Percentiles rank a stretch among this genome's conserved stretches.
phyloP scores from a whole-genome alignment of 92 coral and sea anemone genomes.

The Actinostola sp. region DNA sequence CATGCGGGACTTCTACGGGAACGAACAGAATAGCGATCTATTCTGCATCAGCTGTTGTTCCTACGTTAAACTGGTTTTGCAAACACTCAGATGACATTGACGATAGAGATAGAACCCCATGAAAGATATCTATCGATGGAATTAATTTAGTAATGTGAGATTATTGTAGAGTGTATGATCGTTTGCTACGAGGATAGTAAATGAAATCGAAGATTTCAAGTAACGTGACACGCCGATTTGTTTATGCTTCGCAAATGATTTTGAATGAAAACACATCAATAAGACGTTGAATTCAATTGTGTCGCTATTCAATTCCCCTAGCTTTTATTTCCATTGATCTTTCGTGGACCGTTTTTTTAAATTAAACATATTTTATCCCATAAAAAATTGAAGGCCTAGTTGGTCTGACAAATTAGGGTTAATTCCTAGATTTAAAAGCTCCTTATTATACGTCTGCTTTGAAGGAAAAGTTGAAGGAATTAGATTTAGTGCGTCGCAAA shows the following conservation, averaged over 20 bases:
- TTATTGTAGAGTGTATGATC: not conserved
- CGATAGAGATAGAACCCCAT: not conserved
- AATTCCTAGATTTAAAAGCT: conserved; percentile 2
- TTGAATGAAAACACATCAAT: conserved; percentile 1
- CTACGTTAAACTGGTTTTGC: not conserved
- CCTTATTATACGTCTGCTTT: not conserved
- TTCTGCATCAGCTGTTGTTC: conserved; percentile 3
- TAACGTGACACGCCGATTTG: conserved; percentile 17
- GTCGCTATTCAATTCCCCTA: conserved; percentile 3
- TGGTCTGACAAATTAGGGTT: conserved; percentile 7
- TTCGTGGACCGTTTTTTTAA: not conserved
- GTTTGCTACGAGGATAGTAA: not conserved
- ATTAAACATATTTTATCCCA: conserved; percentile 2
- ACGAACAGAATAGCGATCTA: not conserved
- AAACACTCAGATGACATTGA: conserved; percentile 6
- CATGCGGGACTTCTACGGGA: not conserved
- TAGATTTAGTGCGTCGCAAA: not conserved
- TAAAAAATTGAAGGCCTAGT: not conserved
- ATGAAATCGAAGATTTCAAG: not conserved
- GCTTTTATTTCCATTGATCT: conserved; percentile 1
- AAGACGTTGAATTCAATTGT: conserved; percentile 11
- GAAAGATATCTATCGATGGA: not conserved
- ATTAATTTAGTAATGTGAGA: conserved; percentile 1
- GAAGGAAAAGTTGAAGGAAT: not conserved
- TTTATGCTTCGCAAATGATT: conserved; percentile 23